Evolutionary conservation across 2,113 vertebrate genomes (phyloP), one percentile per base, ranked within the genome.

Genomic region (Aptenodytes patagonicus): DNA sequence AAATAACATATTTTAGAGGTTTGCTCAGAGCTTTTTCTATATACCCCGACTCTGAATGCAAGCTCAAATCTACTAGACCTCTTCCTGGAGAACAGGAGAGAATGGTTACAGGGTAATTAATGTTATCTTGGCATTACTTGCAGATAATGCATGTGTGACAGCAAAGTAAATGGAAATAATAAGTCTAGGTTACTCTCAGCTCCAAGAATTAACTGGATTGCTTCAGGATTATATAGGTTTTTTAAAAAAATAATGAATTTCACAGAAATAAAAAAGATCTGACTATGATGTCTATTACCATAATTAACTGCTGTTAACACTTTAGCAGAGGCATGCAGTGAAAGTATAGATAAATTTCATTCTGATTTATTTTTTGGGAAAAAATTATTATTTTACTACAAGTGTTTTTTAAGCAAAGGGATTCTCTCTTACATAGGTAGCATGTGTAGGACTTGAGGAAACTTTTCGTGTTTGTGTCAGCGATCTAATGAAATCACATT

Each of bases 391-490:
- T 72, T 93, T 90, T 31, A 40, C 19, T 84, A 14, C 22, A 70
- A 25, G 14, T n/a, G 7, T 6, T 72, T 61, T 93, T 89, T 42
- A 58, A 87, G 24, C 18, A 57, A 84, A 71, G 18, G 5, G 11
- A 28, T 64, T 78, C 9, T 69, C 17, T 76, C 11, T 68, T 52
- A 34, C 11, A 42, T 5, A 64, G 29, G 17, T 76, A 57, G 16
- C 55, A 28, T 29, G 20, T 1, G 1, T 16, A 77, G 38, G n/a
- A 62, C n/a, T 73, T 0, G 0, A 32, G 26, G 13, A 88, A 77
- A 66, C 1, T 73, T 88, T 54, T 66, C 10, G 70, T 77, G 42
- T 3, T 9, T 92, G 38, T 93, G 14, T n/a, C 61, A 86, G 36
- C 10, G 34, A 24, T 57, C 24, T 69, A 62, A 49, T 65, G 40